Base-by-base conservation (phyloP, 2,888 invertebrate genomes). In the Eueremaeus valkanovi region DNA sequence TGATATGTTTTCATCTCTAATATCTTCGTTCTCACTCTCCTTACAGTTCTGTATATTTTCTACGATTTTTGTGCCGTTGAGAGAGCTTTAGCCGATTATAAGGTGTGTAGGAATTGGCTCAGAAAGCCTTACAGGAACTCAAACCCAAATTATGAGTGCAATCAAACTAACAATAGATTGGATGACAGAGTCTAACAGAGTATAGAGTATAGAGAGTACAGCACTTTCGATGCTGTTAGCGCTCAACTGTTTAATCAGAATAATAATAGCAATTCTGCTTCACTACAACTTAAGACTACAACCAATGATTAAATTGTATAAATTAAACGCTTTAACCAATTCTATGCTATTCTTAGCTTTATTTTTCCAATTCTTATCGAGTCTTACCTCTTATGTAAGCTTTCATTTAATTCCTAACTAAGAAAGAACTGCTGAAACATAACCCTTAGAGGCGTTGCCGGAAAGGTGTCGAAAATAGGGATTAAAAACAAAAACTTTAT, bases 1-100 rank as follows among this genome's bases (percentile, higher is more conserved):
- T 68, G 42, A 68, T 42, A 68, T 68, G 21, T 42, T 42, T 68
- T 42, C 68, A 24, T 68, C 13, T 68, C 40, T 40, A 68, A 68
- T 68, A 31, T 61, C 55, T 33, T n/a, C 31, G 1, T 36, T 68
- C 66, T 31, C 9, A 13, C 18, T 33, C n/a, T 33, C 36, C n/a
- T 36, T 66, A 2, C 33, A 8, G 3, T 66, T 29, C 49, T 18
- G 3, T 49, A 11, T 24, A 55, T 24, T 27, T 13, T 8, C 24
- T 16, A 3, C 3, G 45, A 45, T 6, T 18, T 45, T 45, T 6
- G 3, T 45, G 11, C 11, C 45, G 16, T 11, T 55, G 16, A 27
- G 18, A 63, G 21, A 13, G 31, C 11, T 63, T 63, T 21, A 63
- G 16, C 21, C 33, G n/a, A 36, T 63, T 63, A 63, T 63, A 63